Percentiles rank a stretch among this genome's conserved stretches.
These are phyloP conservation scores for Chrysopa pallens DNA, from an alignment of 1,140 invertebrate species.

Conservation along the genomic window DNA sequence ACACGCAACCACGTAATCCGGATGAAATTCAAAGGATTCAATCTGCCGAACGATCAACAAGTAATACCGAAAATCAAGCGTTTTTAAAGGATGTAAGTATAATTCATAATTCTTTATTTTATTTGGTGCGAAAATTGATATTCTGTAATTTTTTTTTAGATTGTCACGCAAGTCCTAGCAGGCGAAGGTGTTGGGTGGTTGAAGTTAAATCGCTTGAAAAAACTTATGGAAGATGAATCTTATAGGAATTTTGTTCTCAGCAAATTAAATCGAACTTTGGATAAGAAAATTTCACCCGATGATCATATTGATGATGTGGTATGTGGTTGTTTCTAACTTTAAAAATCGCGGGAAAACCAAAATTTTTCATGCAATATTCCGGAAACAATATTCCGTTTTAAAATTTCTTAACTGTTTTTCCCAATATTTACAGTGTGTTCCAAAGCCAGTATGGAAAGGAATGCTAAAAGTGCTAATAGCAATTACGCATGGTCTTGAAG, in stretches of 20 bases:
- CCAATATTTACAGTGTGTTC: constrained; percentile 48
- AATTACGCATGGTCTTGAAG: constrained; percentile 76
- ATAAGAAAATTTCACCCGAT: constrained; percentile 83
- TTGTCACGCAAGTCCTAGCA: constrained; percentile 77
- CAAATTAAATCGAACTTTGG: constrained; percentile 86
- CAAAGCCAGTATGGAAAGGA: constrained; percentile 86
- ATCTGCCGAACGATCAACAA: constrained; percentile 46
- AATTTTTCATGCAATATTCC: constrained; percentile 1
- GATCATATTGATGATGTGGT: constrained; percentile 97
- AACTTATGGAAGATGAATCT: constrained; percentile 97
- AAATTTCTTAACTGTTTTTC: constrained; percentile 2
- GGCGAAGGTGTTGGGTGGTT: constrained; percentile 97
- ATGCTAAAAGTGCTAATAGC: constrained; percentile 86
- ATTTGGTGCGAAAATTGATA: too few relatives aligned
- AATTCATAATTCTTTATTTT: background rate
- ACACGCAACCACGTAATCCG: constrained; percentile 43
- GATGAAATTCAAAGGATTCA: constrained; percentile 45
- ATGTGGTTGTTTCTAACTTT: constrained; percentile 22
- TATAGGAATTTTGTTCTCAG: constrained; percentile 91
- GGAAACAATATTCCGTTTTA: background rate
- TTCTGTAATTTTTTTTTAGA: constrained; percentile 28
- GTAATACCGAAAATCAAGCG: constrained; percentile 70
- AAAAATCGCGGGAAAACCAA: too few relatives aligned
- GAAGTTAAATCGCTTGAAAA: constrained; percentile 83
- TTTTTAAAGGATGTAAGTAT: constrained; percentile 63